Evolutionary conservation across 1,140 invertebrate genomes (phyloP), one percentile per base, ranked within the genome.

Genomic region (Telenomus remus): DNA sequence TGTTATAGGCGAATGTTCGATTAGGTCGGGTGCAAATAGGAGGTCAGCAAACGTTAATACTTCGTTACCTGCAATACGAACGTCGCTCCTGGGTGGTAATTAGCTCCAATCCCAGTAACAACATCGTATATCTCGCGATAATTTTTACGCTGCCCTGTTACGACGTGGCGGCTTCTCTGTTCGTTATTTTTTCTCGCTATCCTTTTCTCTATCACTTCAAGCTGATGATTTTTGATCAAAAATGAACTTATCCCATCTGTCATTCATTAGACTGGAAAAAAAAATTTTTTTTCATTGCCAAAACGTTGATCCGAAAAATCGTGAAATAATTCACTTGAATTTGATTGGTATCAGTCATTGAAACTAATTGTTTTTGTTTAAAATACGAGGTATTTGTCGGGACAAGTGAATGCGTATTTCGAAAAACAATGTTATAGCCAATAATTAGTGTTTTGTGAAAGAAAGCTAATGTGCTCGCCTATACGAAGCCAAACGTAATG

Each of bases 31-130:
- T 78, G 71, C 79, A 68, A 79, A 83, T 84, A 84, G 79, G 76
- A 82, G 82, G 81, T 85, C 83, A 82, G 68, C 19, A 75, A 77
- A 80, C 80, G 81, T 79, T 84, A 81, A 82, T 82, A 82, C 81
- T 77, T 76, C 69, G 79, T 83, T 81, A 79, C 75, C 51, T 16
- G 57, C 65, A 70, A 80, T 82, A 78, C 65, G 57, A 77, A 81
- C 78, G 80, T 82, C 71, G 84, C 83, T 86, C 80, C 84, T 85
- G 84, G 84, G 85, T 84, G 84, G 85, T 84, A 86, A 86, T 85
- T 86, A 86, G 83, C 80, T 85, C 81, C 83, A 86, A 85, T 85
- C 82, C 79, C 54, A 46, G 81, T 85, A 85, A 86, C 80, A 69
- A 79, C 82, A 82, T 86, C 85, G 80, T 86, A 86, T 86, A 86